These are phyloP conservation scores for Oscheius sp. DNA, from an alignment of 2,888 invertebrate species.

Conservation along the genomic window DNA sequence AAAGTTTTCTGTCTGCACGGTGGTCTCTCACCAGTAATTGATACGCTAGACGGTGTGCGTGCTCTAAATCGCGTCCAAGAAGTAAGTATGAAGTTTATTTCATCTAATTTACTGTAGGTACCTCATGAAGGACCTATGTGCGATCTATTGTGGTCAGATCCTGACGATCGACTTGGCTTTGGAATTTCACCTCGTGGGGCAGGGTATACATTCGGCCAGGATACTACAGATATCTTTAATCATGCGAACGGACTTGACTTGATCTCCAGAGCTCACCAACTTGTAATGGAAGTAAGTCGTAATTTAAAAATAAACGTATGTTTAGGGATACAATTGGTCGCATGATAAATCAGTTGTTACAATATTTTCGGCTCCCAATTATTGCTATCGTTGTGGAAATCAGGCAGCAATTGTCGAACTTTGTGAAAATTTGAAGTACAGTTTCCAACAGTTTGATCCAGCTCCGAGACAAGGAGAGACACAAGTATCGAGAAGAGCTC, in stretches of 20 bases:
- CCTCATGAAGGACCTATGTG: slow-evolving; percentile 89
- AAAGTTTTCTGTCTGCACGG: slow-evolving; percentile 99
- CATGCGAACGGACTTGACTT: slow-evolving; percentile 98
- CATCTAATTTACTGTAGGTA: no score
- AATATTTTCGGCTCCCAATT: slow-evolving; percentile 99
- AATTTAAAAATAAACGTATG: no score
- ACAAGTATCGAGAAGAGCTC: slow-evolving; percentile 98
- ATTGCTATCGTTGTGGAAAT: slow-evolving; percentile 99
- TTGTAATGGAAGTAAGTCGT: slow-evolving; percentile 98
- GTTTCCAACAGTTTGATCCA: slow-evolving; percentile 95
- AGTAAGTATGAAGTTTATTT: no score
- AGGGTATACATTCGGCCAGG: slow-evolving; percentile 99
- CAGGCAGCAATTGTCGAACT: slow-evolving; percentile 75
- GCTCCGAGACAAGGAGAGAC: slow-evolving; percentile 99
- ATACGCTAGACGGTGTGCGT: slow-evolving; percentile 97
- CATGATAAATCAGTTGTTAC: slow-evolving; percentile 99
- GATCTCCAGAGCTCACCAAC: slow-evolving; percentile 97
- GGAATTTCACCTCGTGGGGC: slow-evolving; percentile 96
- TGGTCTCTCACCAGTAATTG: slow-evolving; percentile 96
- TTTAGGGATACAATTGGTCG: slow-evolving; percentile 80
- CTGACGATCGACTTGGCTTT: slow-evolving; percentile 99
- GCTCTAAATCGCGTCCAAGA: slow-evolving; percentile 90
- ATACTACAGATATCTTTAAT: slow-evolving; percentile 99
- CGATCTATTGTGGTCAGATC: slow-evolving; percentile 98
- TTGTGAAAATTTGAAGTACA: slow-evolving; percentile 69